Conservation (phyloP, 2,113 vertebrate species). For the Cygnus atratus region DNA sequence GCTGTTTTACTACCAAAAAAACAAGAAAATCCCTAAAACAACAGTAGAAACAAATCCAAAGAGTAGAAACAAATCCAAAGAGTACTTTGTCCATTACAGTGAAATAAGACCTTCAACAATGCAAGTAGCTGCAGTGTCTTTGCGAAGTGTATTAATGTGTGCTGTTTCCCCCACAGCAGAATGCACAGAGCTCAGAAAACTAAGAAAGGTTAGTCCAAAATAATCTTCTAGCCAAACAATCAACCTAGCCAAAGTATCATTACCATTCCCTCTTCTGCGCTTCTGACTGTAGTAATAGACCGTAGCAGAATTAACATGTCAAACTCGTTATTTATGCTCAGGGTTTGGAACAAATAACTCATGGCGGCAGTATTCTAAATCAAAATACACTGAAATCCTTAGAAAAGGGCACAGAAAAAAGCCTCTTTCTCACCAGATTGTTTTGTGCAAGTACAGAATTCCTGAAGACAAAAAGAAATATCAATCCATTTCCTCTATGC, state of each 20-base stretch:
- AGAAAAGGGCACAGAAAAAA: not conserved
- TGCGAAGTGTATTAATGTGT: not conserved
- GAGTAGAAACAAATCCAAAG: not conserved
- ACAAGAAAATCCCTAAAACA: not conserved
- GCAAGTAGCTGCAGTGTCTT: not conserved
- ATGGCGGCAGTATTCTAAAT: not conserved
- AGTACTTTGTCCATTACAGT: not conserved
- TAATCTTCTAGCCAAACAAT: not conserved
- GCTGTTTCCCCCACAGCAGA: not conserved
- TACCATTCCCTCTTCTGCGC: not conserved
- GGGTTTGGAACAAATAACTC: not conserved
- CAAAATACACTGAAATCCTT: not conserved
- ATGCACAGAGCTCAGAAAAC: not conserved
- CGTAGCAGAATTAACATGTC: not conserved
- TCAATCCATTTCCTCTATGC: not conserved
- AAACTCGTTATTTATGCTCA: not conserved
- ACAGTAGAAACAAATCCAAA: not conserved
- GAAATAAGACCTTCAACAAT: not conserved
- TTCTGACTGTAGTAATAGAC: not conserved
- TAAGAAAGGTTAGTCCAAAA: conserved; percentile 1
- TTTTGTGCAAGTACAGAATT: not conserved
- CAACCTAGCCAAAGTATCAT: not conserved
- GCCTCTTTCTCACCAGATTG: not conserved
- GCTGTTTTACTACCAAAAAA: not conserved
- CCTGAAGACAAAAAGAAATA: not conserved